These are phyloP conservation scores for Fissipunctia ypsillon DNA, from an alignment of 2,888 invertebrate genomes.

Conservation along the genomic window DNA sequence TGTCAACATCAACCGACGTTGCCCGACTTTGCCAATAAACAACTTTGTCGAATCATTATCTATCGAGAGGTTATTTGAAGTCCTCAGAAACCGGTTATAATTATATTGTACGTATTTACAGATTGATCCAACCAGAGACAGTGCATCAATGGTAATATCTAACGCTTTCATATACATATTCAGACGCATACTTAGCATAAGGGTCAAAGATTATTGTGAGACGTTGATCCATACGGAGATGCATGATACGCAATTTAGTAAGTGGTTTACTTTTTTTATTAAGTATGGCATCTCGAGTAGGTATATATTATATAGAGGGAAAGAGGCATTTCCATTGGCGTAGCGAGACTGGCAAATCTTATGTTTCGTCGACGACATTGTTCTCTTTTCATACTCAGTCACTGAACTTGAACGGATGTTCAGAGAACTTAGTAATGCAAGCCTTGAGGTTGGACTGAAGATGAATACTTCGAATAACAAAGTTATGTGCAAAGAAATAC, in stretches of 20 bases:
- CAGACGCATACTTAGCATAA: slow-evolving; percentile 67
- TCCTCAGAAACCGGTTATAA: not conserved
- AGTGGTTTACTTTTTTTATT: slow-evolving; percentile 53
- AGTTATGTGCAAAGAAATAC: too few species aligned
- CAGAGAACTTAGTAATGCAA: too few species aligned
- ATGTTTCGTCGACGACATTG: too few species aligned
- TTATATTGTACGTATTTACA: slow-evolving; percentile 39
- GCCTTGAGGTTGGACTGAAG: too few species aligned
- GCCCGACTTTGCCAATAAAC: not conserved
- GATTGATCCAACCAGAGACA: slow-evolving; percentile 71
- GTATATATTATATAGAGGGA: too few species aligned
- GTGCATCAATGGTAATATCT: slow-evolving; percentile 71
- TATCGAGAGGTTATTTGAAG: not conserved
- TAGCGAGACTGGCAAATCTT: too few species aligned
- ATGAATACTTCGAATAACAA: too few species aligned
- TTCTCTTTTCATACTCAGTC: too few species aligned
- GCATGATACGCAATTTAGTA: slow-evolving; percentile 66
- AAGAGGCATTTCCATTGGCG: too few species aligned
- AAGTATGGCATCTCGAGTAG: not conserved
- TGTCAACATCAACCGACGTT: not conserved
- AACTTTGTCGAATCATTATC: not conserved
- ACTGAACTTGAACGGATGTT: too few species aligned
- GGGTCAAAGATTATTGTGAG: slow-evolving; percentile 72
- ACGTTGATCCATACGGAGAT: slow-evolving; percentile 67
- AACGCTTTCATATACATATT: slow-evolving; percentile 75